Base-by-base conservation (phyloP, 2,888 invertebrate species). In the Cheilosia vulpina region DNA sequence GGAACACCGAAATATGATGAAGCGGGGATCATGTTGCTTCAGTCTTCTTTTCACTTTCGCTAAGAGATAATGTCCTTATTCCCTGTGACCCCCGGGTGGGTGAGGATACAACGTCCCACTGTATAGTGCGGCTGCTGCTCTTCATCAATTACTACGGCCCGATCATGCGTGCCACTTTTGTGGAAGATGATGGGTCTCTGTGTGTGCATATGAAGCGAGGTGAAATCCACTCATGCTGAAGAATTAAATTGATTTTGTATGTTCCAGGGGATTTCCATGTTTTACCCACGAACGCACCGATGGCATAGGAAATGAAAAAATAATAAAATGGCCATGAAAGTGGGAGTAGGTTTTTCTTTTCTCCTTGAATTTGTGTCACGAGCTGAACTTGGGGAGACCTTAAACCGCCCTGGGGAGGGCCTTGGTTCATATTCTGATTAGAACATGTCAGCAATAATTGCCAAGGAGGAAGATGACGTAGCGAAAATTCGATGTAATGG, bases 141-240 rank as follows among this genome's bases (percentile, higher is more conserved):
- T 71, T 76, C 81, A 71, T 82, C 81, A 82, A 82, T 82, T 82
- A 82, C 81, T 82, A 58, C 43, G 60, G 57, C 58, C 71, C 76
- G 76, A 82, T 82, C 81, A 82, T 71, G 76, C 81, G 81, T 76
- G 58, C 19, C 60, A 65, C 71, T 76, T 82, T 76, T 82, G 65
- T 75, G 52, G 24, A 45, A 19, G 45, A 69, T 50, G 47, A 57
- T 15, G 50, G 50, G 62, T 60, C 57, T 17, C n/a, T 58, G 71
- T 53, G 55, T 63, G 69, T 63, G 69, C 58, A 53, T 41, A 68
- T 58, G 60, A 38, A 34, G 41, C 63, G 60, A 55, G 58, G 65
- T 19, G 65, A 60, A 60, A 58, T 17, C 34, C 52, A 34, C 58
- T 79, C 79, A 79, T 58, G 79, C 65, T 43, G 72, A 79, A 79